Evolutionary conservation across 2,797 vertebrate genomes (phyloP), one percentile per base, ranked within the genome.

Genomic region (Rhinophrynus dorsalis): DNA sequence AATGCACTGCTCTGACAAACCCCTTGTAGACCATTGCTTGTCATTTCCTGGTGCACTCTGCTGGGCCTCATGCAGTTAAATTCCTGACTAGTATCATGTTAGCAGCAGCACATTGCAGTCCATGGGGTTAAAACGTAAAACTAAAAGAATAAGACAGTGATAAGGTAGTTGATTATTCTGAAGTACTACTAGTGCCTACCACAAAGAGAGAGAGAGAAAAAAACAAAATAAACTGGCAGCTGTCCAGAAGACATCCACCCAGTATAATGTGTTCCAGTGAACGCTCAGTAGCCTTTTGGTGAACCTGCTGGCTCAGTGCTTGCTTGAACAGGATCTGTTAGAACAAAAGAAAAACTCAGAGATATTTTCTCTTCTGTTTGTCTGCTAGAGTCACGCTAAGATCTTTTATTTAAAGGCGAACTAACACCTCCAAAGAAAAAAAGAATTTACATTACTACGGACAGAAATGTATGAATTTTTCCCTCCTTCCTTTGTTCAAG

Each of bases 281-380:
- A 76, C 5, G 55, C 47, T 79, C 79, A 57, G 52, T 38, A 79
- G 77, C 71, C 78, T 82, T 76, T 73, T 75, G 74, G 68, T 76
- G 71, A 84, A 78, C 78, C 50, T 79, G 76, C 77, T 64, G 27
- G 47, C 78, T 78, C 69, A 59, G 67, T 50, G 58, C 45, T 65
- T 77, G 74, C 76, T 81, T 54, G 50, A 80, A 74, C 67, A 76
- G 40, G 74, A 76, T 78, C 76, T 77, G 70, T 70, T 77, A 80
- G 71, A 75, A 83, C 72, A 81, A 82, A 79, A 78, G 72, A 71
- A 75, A 75, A 81, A 76, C 38, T 73, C 74, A 74, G 20, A 76
- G 65, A 58, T 71, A 58, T 77, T 79, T 76, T 76, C 54, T 72
- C 81, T 75, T 58, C 65, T 56, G 32, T 62, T 66, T 75, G 55